A percentile compares a stretch with the other conserved stretches of the same genome.
These are phyloP conservation scores for Rhagoletis pomonella DNA, from an alignment of 1,140 invertebrate genomes.

Conservation along the genomic window DNA sequence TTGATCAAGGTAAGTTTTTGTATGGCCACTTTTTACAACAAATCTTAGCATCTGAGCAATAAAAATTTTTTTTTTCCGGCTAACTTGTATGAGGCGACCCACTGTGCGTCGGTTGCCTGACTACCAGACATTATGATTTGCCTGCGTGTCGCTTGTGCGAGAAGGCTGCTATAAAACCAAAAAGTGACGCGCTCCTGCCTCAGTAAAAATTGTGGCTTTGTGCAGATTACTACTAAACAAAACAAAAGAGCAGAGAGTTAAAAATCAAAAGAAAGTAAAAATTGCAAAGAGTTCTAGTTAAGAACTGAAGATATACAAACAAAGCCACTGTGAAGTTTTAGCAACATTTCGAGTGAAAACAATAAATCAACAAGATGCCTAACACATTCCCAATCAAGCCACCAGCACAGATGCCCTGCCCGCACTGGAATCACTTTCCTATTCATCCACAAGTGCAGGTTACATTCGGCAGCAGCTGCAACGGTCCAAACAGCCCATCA, in stretches of 20 bases:
- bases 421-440: slow-evolving; percentile 71
- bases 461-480: background rate
- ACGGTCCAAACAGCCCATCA: background rate
- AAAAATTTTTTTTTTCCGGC: no score
- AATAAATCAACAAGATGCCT: slow-evolving; percentile 61
- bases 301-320: background rate
- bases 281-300: background rate
- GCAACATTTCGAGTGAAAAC: background rate
- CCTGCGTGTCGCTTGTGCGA: background rate
- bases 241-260: background rate
- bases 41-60: no score
- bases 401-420: slow-evolving; percentile 72
- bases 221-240: slow-evolving; percentile 36
- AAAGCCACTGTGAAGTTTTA: slow-evolving; percentile 2
- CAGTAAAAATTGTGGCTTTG: slow-evolving; percentile 41
- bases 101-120: background rate
- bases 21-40: no score
- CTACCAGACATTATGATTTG: slow-evolving; percentile 1
- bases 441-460: slow-evolving; percentile 63
- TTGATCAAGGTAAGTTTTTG: no score
- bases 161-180: slow-evolving; percentile 41
- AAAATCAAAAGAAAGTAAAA: slow-evolving; percentile 33
- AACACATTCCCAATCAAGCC: slow-evolving; percentile 67
- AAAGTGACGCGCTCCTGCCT: background rate
- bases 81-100: no score